These are phyloP conservation scores for Achroia grisella DNA, from an alignment of 1,140 invertebrate species.

Conservation along the genomic window DNA sequence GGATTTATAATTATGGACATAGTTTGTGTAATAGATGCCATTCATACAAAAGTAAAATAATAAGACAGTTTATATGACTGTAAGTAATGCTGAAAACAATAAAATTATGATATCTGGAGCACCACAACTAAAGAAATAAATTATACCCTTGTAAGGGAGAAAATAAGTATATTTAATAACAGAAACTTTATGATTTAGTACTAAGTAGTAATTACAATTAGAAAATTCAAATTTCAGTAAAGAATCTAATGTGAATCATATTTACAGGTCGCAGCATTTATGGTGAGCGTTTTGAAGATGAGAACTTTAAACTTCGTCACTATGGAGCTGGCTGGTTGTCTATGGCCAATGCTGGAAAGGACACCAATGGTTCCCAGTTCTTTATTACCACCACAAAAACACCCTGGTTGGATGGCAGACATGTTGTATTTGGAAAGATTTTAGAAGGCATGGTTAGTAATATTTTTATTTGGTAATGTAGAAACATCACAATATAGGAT, in stretches of 20 bases:
- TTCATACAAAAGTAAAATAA: too few species aligned
- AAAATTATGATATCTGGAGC: too few species aligned
- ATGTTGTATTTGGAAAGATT: conserved; percentile 98
- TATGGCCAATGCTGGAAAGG: conserved; percentile 97
- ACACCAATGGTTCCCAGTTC: conserved; percentile 99
- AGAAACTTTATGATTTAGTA: conserved; percentile 2
- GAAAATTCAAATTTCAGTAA: too few species aligned
- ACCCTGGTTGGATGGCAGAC: conserved; percentile 95
- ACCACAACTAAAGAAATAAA: too few species aligned
- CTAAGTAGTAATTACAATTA: too few species aligned
- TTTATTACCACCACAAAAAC: conserved; percentile 96
- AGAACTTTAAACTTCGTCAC: conserved; percentile 98
- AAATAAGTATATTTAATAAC: background rate
- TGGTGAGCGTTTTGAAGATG: conserved; percentile 94
- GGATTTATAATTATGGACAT: background rate
- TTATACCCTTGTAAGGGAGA: too few species aligned
- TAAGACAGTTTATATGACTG: too few species aligned
- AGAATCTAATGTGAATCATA: too few species aligned
- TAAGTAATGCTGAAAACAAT: too few species aligned
- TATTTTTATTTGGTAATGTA: background rate
- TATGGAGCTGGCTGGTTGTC: conserved; percentile 97
- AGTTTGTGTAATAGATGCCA: background rate
- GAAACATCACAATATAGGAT: too few species aligned
- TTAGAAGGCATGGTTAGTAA: conserved; percentile 88
- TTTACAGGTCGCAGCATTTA: conserved; percentile 90